Base-by-base conservation (phyloP, 2,113 vertebrate genomes). In the Neodontobutis hainanensis region DNA sequence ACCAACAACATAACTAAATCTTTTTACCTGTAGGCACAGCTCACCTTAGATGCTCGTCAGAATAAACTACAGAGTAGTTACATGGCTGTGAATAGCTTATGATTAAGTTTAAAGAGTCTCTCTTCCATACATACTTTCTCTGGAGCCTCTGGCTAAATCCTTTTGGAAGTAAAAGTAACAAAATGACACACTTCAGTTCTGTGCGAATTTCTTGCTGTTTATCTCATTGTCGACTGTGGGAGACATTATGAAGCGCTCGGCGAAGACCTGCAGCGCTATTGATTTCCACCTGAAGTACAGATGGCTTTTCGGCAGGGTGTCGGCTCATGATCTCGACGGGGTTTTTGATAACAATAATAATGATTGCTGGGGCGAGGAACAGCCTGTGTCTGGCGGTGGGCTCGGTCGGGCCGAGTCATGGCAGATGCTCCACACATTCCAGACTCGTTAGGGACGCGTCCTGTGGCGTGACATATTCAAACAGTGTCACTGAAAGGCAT, bases 201-300 rank as follows among this genome's bases (percentile, higher is more conserved):
- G 61, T 67, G 69, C 57, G n/a, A 67, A 16, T 48, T 57, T 53
- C 12, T 35, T 4, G 11, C 52, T 62, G 10, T 47, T 59, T 60
- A 15, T 53, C 42, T 61, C 35, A 56, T 35, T 38, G 27, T 32
- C 68, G 64, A 64, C 46, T 27, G 46, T 50, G 60, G 65, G 50
- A 44, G 63, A 70, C 70, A 51, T 64, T 42, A 63, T 12, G 8
- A 50, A 36, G 58, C 46, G 32, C 27, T 57, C 48, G 43, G 61
- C 27, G 14, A 64, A n/a, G 56, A 61, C 50, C 51, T 32, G 36
- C 14, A 63, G 65, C 8, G 15, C 42, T 65, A 77, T 84, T 12
- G 73, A 73, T 82, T 80, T 81, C 27, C 62, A 77, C 77, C 79
- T 84, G 75, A 76, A 75, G 79, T 77, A 73, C 81, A 81, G 75